Evolutionary conservation across 2,888 invertebrate genomes (phyloP), one percentile per base, ranked within the genome.

Genomic region (Eupithecia inturbata): DNA sequence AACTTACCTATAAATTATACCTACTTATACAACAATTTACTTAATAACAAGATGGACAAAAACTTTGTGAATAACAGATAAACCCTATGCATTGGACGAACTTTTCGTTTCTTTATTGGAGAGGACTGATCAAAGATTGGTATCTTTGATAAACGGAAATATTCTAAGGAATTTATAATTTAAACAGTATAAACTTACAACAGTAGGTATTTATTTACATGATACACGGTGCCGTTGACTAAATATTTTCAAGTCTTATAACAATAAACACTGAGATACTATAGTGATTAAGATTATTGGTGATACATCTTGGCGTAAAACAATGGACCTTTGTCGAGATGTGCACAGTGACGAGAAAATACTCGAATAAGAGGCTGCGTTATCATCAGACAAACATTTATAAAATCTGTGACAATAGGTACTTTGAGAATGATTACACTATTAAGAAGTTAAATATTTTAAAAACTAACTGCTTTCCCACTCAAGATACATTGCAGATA

Each of bases 121-220:
- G n/a, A 10, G n/a, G n/a, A 22, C n/a, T 2, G 49, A n/a, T 22
- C 9, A 22, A 22, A 49, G 10, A 22, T n/a, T 0, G 16, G 1
- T 41, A 16, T n/a, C 49, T n/a, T n/a, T n/a, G n/a, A 7, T 49
- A n/a, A 53, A 53, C n/a, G 28, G 19, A 31, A 31, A 62, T 28
- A 36, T 64, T n/a, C 7, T n/a, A 9, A 12, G 19, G 63, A 63
- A 70, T 57, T n/a, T 31, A 39, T 67, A 62, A 69, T 69, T 28
- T 69, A 72, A 39, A 72, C 39, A 36, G n/a, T 31, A 31, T 60
- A 62, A 39, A n/a, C 22, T 49, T 69, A 70, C 36, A 75, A 76
- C 77, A 72, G 62, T n/a, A n/a, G n/a, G n/a, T 5, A 57, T 83
- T 80, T 81, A 82, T 80, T 81, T 69, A 77, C 77, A 68, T 31